Evolutionary conservation across 2,888 invertebrate genomes (phyloP), one percentile per base, ranked within the genome.

Genomic region (Noctua comes): DNA sequence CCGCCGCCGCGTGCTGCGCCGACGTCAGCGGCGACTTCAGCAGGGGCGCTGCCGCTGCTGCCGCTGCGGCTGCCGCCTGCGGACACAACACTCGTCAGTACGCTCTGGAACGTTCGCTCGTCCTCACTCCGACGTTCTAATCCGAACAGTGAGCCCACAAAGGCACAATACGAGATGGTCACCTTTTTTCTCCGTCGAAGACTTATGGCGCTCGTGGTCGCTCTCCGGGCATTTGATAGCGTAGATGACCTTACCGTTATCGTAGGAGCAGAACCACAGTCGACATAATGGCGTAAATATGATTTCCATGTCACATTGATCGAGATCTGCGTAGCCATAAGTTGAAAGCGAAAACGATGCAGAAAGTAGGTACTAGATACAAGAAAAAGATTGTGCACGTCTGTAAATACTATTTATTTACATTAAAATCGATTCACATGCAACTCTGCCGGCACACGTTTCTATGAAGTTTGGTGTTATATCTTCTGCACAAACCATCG

Each of bases 1-100:
- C 98, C 93, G 98, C 98, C 91, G 98, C 98, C 88, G 98, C 98
- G 97, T 98, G 98, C 97, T 98, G 98, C 95, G 98, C 98, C 95
- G 97, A 97, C 95, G 98, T 98, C 96, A 98, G 97, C 94, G 98
- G 98, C 85, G 98, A 98, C 97, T 98, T 98, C 97, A 98, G 97
- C 95, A 98, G 97, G 79, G 98, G 98, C 90, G 98, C 97, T 87
- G 98, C 97, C 89, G 98, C 98, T 92, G 98, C 98, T 87, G 98
- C 98, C 88, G 98, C 98, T 88, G 97, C 98, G 82, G 97, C 97
- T 75, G 97, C 97, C 86, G 97, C 97, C 96, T 96, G 97, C 76
- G 59, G 66, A 73, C 83, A 90, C 92, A 2, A 89, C 90, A 65
- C 65, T 24, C 27, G 4, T 87, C 71, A 75, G 57, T 16, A 21